Evolutionary conservation across 2,888 invertebrate genomes (phyloP), one percentile per base, ranked within the genome.

Genomic region (Euclidia mi): DNA sequence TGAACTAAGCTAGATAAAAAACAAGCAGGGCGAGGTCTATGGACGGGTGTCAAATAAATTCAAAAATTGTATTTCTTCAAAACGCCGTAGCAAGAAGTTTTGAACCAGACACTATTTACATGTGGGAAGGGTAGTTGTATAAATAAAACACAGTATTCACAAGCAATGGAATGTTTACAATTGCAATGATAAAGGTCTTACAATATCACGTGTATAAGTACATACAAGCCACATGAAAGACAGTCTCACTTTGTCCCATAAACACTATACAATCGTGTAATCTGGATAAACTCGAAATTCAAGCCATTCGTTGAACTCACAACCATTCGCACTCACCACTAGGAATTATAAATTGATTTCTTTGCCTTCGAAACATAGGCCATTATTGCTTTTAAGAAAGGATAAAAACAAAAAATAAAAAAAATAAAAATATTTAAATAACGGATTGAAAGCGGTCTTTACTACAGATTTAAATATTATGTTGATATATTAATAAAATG

Each of bases 81-180:
- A n/a, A n/a, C n/a, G n/a, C n/a, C n/a, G n/a, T n/a, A n/a, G n/a
- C n/a, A n/a, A n/a, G n/a, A n/a, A n/a, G n/a, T n/a, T n/a, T n/a
- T n/a, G n/a, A n/a, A n/a, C n/a, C n/a, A n/a, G n/a, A n/a, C n/a
- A n/a, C n/a, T n/a, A n/a, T n/a, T n/a, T n/a, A n/a, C n/a, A 25
- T 25, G 1, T 25, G 14, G 15, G 38, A 38, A 15, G 11, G 47
- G 18, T 28, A 25, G 0, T 12, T 20, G 2, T 0, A 32, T 2
- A 87, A 92, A 91, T 89, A 85, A 92, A 91, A 92, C 85, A 82
- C 70, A 64, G 65, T 37, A 52, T 57, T 88, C 84, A 92, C 89
- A 94, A 93, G 93, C 94, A 91, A 91, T 92, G 94, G 93, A 94
- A 93, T 93, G 93, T 93, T 89, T 94, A 93, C 88, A 89, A 84